phyloP scores from a whole-genome alignment of 2,888 invertebrate genomes.

The Drosophila recens region DNA sequence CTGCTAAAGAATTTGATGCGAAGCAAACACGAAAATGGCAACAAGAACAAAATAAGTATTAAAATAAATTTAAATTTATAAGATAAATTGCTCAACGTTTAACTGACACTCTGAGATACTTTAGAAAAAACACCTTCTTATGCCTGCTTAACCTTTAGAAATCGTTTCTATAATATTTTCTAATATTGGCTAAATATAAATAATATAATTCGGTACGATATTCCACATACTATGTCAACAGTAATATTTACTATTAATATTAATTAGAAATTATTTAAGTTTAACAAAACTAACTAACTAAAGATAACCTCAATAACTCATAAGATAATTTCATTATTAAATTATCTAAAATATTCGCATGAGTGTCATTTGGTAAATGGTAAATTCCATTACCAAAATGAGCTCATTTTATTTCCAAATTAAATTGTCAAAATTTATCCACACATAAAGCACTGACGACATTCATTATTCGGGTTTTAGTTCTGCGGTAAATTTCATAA shows the following conservation, averaged over 20 bases:
- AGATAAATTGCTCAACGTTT: too few species aligned
- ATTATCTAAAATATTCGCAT: constrained; percentile 40
- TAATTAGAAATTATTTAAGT: background rate
- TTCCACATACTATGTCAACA: background rate
- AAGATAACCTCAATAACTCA: background rate
- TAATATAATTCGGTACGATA: too few species aligned
- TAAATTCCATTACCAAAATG: constrained; percentile 22
- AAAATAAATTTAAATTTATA: background rate
- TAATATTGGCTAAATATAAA: too few species aligned
- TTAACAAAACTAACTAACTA: background rate
- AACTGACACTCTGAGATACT: background rate
- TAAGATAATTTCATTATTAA: constrained; percentile 41
- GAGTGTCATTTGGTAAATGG: constrained; percentile 1
- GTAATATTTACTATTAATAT: too few species aligned
- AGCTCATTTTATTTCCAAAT: constrained; percentile 34
- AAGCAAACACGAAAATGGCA: background rate
- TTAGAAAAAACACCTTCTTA: background rate
- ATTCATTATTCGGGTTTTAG: constrained; percentile 29
- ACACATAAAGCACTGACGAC: constrained; percentile 13
- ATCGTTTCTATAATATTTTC: too few species aligned
- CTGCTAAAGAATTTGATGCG: background rate
- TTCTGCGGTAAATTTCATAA: constrained; percentile 44
- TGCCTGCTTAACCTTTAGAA: background rate
- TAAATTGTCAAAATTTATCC: constrained; percentile 41
- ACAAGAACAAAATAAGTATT: background rate